Base-by-base conservation (phyloP, 2,113 vertebrate species). In the Cepphus grylle region DNA sequence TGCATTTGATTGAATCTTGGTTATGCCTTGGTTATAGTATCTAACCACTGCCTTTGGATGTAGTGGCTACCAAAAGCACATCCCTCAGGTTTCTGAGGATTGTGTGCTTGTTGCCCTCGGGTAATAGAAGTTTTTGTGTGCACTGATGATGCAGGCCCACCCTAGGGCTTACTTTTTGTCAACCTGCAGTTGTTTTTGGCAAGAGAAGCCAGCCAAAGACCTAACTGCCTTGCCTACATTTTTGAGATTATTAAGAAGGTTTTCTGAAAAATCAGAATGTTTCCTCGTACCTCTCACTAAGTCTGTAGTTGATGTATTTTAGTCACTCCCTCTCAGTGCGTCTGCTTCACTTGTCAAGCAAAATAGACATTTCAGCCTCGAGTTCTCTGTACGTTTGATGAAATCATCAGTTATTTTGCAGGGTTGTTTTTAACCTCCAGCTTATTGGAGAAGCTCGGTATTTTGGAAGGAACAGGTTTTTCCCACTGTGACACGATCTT, bases 331-430 rank as follows among this genome's bases (percentile, higher is more conserved):
- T 86, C 65, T 88, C 65, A 40, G 59, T 47, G 27, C 0, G 0
- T 66, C 72, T 92, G 67, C 50, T 70, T 93, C 1, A 0, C 40
- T 82, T 96, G 67, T 82, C 85, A 81, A 82, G 71, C 71, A 69
- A 73, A 93, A 55, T 2, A 93, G 74, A 65, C 32, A 58, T 91
- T 93, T 93, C 62, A 77, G 61, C n/a, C 85, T 88, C 0, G 2
- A 88, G 52, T 83, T 78, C 79, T 70, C 77, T 29, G 47, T 70
- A 23, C 6, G 2, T 47, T 71, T 71, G 65, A 78, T 93, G 36
- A 81, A 88, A 78, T 43, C 55, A 74, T 86, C 67, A 43, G 30
- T 72, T 81, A 72, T 66, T 94, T 79, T 72, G 25, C 53, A 87
- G 73, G 17, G 15, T 42, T 74, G 77, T 65, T 90, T 88, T 72